These are phyloP conservation scores for Netelia virgata DNA, from an alignment of 2,888 invertebrate genomes.

Conservation along the genomic window DNA sequence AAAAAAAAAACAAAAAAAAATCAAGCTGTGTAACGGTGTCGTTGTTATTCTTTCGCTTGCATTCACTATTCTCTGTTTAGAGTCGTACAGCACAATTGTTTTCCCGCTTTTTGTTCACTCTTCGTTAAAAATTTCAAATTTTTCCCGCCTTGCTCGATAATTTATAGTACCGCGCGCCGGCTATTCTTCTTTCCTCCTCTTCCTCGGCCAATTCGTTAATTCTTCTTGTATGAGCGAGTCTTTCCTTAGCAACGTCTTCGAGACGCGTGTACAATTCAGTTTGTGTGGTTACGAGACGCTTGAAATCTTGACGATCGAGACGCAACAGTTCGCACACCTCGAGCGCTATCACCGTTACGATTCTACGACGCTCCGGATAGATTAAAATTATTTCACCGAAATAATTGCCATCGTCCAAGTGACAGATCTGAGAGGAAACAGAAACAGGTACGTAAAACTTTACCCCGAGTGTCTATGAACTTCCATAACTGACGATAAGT, in stretches of 20 bases:
- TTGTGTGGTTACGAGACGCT: constrained; percentile 75
- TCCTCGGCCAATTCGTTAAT: constrained; percentile 63
- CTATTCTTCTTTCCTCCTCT: constrained; percentile 37
- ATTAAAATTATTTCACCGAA: constrained; percentile 86
- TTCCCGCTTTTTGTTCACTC: not conserved
- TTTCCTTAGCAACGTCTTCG: constrained; percentile 73
- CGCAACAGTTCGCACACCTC: constrained; percentile 88
- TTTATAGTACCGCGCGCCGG: not conserved
- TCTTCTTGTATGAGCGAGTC: constrained; percentile 65
- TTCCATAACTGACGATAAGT: too few species aligned
- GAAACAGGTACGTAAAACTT: too few species aligned
- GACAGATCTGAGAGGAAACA: constrained; percentile 83
- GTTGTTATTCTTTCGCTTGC: constrained; percentile 50
- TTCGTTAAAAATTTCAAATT: not conserved
- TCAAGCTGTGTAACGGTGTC: constrained; percentile 65
- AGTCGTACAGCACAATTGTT: not conserved
- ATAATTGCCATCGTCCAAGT: constrained; percentile 87
- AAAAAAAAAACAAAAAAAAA: constrained; percentile 57
- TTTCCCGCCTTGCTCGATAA: not conserved
- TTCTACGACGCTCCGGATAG: constrained; percentile 85
- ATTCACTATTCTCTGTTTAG: not conserved
- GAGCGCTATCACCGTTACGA: constrained; percentile 86
- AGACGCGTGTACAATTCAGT: constrained; percentile 77
- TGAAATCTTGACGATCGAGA: constrained; percentile 86
- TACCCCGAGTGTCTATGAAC: too few species aligned